Evolutionary conservation across 2,888 invertebrate species (phyloP).

Genomic region (Tipula helvola): DNA sequence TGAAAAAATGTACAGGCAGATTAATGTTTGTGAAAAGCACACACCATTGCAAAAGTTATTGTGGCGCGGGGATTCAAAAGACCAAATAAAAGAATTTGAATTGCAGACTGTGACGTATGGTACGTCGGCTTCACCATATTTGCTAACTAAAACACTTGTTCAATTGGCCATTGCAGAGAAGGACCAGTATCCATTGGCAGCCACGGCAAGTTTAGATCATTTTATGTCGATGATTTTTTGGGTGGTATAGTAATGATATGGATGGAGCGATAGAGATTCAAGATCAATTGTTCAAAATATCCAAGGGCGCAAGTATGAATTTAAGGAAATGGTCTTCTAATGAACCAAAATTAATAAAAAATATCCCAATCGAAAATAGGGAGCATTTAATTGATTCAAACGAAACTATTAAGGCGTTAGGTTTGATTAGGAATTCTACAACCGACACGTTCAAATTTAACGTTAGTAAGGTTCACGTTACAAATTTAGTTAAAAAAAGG

Average conservation of each 20-base stretch:
- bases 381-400: too few species aligned
- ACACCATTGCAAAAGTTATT: constrained; percentile 18
- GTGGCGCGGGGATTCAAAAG: constrained; percentile 13
- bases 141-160: constrained; percentile 15
- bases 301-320: not conserved
- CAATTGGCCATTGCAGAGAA: constrained; percentile 16
- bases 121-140: constrained; percentile 15
- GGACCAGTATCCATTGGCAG: constrained; percentile 15
- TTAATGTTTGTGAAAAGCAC: constrained; percentile 14
- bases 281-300: too few species aligned
- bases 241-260: not conserved
- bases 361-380: too few species aligned
- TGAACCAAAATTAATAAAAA: too few species aligned
- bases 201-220: constrained; percentile 8
- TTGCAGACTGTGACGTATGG: constrained; percentile 19
- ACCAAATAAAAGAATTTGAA: constrained; percentile 15
- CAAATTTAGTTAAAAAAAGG: too few species aligned
- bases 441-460: too few species aligned
- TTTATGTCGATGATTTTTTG: constrained; percentile 15
- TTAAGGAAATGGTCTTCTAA: not conserved
- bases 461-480: too few species aligned
- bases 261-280: too few species aligned
- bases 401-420: too few species aligned
- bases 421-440: too few species aligned
- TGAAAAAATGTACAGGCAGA: constrained; percentile 15